Percentiles rank a stretch among this genome's conserved stretches.
These are phyloP conservation scores for Xyrichtys novacula DNA, from an alignment of 2,797 vertebrate genomes.

Conservation along the genomic window DNA sequence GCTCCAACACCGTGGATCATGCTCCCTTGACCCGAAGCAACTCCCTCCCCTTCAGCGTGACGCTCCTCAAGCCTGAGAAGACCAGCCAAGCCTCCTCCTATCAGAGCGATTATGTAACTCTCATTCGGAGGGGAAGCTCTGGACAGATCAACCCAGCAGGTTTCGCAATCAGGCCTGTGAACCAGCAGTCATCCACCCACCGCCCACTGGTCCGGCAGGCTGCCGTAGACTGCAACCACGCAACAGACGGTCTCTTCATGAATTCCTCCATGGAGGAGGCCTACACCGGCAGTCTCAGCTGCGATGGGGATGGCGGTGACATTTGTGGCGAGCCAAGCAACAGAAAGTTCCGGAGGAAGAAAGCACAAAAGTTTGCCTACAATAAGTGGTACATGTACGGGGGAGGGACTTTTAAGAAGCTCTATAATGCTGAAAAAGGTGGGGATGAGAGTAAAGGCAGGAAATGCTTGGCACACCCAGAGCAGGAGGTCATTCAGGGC, in stretches of 20 bases:
- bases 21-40: slow-evolving; percentile 91
- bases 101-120: slow-evolving; percentile 63
- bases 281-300: slow-evolving; percentile 69
- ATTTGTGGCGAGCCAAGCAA: slow-evolving; percentile 70
- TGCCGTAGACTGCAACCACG: slow-evolving; percentile 91
- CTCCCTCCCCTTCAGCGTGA: slow-evolving; percentile 90
- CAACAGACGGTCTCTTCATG: slow-evolving; percentile 70
- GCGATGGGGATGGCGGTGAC: slow-evolving; percentile 65
- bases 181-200: slow-evolving; percentile 86
- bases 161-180: slow-evolving; percentile 75
- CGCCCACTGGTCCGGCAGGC: slow-evolving; percentile 93
- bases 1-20: slow-evolving; percentile 83
- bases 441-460: slow-evolving; percentile 72
- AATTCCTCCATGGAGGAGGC: slow-evolving; percentile 77
- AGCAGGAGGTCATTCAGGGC: slow-evolving; percentile 59
- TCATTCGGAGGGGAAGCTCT: slow-evolving; percentile 77
- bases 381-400: slow-evolving; percentile 98
- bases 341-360: slow-evolving; percentile 86
- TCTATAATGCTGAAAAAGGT: slow-evolving; percentile 87
- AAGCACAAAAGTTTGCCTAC: slow-evolving; percentile 91
- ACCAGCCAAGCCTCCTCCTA: slow-evolving; percentile 62
- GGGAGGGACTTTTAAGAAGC: slow-evolving; percentile 92
- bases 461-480: slow-evolving; percentile 63
- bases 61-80: slow-evolving; percentile 70
- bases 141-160: slow-evolving; percentile 76